Evolutionary conservation across 2,797 vertebrate genomes (phyloP).

Genomic region (Coranthus polyacanthus): DNA sequence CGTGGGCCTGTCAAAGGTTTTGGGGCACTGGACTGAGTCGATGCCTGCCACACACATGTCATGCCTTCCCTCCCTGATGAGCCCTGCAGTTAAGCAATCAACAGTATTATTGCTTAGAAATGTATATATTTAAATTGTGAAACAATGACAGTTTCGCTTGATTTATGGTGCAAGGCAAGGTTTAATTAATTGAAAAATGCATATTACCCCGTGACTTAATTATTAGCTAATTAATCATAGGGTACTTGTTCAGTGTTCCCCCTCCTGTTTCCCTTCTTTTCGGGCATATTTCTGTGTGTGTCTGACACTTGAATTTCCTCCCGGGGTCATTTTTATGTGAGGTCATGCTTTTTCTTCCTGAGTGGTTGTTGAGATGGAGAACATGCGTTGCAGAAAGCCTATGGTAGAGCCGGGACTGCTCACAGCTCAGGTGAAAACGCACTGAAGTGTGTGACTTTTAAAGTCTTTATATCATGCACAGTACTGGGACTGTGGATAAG

Average conservation of each 20-base stretch:
- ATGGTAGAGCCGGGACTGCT: constrained; percentile 13
- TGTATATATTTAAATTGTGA: constrained; percentile 85
- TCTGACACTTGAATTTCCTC: constrained; percentile 81
- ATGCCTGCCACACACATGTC: constrained; percentile 75
- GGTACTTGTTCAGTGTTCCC: constrained; percentile 71
- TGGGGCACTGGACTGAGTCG: constrained; percentile 78
- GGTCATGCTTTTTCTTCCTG: constrained; percentile 80
- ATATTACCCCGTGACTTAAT: constrained; percentile 85
- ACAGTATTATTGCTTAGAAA: constrained; percentile 81
- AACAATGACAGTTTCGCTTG: constrained; percentile 84
- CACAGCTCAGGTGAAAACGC: constrained; percentile 38
- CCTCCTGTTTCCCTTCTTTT: constrained; percentile 59
- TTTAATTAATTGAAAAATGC: constrained; percentile 87
- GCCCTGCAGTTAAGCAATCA: constrained; percentile 82
- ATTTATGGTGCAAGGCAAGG: constrained; percentile 83
- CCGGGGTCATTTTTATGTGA: constrained; percentile 78
- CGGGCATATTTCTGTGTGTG: constrained; percentile 69
- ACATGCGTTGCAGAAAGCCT: constrained; percentile 42
- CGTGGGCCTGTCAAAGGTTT: constrained; percentile 68
- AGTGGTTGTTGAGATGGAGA: constrained; percentile 73
- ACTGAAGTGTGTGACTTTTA: constrained; percentile 24
- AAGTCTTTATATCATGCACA: constrained; percentile 29
- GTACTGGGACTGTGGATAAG: constrained; percentile 17
- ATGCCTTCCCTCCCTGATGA: constrained; percentile 69
- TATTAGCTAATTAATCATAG: constrained; percentile 85